These are phyloP conservation scores for Monarcha castaneiventris DNA, from an alignment of 2,113 vertebrate species.

Conservation along the genomic window DNA sequence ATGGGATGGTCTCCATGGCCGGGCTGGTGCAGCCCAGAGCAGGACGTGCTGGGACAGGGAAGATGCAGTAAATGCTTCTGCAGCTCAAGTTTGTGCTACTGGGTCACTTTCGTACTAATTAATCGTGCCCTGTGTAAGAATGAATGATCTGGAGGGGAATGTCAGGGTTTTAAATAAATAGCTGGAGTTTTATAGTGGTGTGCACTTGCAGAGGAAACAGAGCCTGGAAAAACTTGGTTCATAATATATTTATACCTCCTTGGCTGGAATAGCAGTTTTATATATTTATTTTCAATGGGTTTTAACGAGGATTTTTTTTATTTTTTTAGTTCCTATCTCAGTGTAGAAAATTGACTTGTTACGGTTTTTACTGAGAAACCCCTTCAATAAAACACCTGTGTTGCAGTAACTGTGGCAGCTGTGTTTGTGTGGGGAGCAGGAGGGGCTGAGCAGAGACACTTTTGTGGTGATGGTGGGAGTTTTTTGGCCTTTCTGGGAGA, in stretches of 20 bases:
- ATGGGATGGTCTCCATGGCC: background rate
- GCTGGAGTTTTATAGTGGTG: background rate
- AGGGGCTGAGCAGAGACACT: background rate
- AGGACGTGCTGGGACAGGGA: background rate
- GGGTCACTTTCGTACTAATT: background rate
- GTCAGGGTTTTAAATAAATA: background rate
- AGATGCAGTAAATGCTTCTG: background rate
- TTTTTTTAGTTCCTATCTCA: background rate
- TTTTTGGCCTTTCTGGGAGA: background rate
- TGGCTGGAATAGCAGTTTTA: background rate
- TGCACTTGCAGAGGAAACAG: background rate
- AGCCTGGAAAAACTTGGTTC: background rate
- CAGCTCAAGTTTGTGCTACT: background rate
- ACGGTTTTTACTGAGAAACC: conserved; percentile 29
- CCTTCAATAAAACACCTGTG: conserved; percentile 38
- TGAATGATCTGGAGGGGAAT: background rate
- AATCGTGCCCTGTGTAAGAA: background rate
- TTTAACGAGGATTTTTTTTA: background rate
- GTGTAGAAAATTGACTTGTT: background rate
- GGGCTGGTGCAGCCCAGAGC: background rate
- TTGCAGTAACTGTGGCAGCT: background rate
- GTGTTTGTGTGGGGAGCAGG: background rate
- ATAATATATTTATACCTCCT: background rate
- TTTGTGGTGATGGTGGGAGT: rapidly evolving
- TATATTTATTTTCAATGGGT: conserved; percentile 15